Conservation (phyloP, 2,113 vertebrate genomes). For the Cavia porcellus region DNA sequence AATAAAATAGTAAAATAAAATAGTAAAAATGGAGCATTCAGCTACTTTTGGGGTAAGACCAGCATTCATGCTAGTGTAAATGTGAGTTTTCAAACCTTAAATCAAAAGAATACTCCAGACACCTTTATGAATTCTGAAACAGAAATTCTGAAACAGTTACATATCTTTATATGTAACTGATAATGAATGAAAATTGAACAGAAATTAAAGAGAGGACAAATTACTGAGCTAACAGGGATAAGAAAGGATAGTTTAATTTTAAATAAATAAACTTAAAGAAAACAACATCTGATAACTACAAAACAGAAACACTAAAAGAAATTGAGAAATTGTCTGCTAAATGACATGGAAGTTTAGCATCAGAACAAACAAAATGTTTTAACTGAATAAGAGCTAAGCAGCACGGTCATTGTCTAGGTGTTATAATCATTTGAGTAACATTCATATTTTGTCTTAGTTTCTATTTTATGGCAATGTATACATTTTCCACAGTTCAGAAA, state of each 20-base stretch:
- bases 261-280: background rate
- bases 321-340: background rate
- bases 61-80: background rate
- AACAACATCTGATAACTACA: background rate
- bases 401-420: background rate
- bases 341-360: background rate
- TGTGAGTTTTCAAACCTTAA: background rate
- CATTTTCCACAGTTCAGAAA: background rate
- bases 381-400: background rate
- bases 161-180: background rate
- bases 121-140: background rate
- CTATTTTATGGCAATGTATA: slow-evolving; percentile 9
- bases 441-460: background rate
- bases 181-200: background rate
- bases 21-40: background rate
- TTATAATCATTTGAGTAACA: background rate
- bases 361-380: background rate
- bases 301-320: background rate
- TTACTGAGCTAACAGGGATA: background rate
- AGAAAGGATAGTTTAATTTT: background rate
- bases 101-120: background rate
- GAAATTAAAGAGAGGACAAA: background rate
- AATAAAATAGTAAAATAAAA: background rate
- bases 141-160: no score
- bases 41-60: background rate